Conservation (phyloP, 2,113 vertebrate genomes). For the Corynorhinus townsendii region DNA sequence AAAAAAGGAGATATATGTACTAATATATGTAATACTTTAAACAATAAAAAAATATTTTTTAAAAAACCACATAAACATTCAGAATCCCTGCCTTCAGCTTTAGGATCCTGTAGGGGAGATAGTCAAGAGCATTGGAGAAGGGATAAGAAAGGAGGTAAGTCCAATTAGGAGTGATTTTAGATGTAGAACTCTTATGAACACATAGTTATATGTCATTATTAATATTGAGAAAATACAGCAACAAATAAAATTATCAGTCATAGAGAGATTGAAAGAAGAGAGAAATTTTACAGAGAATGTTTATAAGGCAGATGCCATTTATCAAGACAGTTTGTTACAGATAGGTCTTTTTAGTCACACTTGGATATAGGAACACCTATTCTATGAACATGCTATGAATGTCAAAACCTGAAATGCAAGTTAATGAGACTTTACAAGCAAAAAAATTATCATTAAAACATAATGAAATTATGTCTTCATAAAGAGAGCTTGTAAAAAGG, state of each 20-base stretch:
- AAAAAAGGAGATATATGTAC: too few species aligned
- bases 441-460: background rate
- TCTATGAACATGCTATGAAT: background rate
- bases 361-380: background rate
- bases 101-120: background rate
- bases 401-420: background rate
- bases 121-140: background rate
- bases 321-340: background rate
- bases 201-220: background rate
- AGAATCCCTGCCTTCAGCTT: background rate
- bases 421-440: background rate
- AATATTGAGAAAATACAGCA: background rate
- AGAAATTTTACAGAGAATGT: background rate
- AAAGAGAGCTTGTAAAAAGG: background rate
- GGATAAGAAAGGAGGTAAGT: background rate
- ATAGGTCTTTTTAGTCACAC: background rate
- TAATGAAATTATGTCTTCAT: background rate
- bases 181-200: background rate
- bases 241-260: background rate
- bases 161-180: background rate
- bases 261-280: background rate
- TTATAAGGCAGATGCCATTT: background rate
- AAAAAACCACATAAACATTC: background rate
- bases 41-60: too few species aligned
- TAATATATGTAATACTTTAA: too few species aligned